phyloP scores from a whole-genome alignment of 1,140 invertebrate genomes.

The Bombus balteatus region DNA sequence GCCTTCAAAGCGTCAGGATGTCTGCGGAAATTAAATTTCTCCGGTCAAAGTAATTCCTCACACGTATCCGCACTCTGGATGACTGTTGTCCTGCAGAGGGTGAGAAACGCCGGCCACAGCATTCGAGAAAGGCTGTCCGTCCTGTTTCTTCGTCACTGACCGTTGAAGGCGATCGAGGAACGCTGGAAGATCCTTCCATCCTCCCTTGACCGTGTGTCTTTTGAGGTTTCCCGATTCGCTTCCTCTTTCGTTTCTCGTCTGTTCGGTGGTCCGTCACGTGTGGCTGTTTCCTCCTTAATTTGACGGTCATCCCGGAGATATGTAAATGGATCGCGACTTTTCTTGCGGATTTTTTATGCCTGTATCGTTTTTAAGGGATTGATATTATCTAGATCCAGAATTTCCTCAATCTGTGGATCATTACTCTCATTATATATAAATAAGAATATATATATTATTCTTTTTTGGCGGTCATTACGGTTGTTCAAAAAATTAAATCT shows the following conservation, averaged over 20 bases:
- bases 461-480: background rate
- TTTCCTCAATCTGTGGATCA: background rate
- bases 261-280: background rate
- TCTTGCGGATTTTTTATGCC: background rate
- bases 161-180: background rate
- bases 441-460: too few relatives aligned
- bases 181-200: background rate
- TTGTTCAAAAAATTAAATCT: background rate
- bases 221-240: background rate
- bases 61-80: conserved; percentile 44
- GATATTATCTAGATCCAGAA: background rate
- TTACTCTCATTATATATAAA: background rate
- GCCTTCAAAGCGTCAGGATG: conserved; percentile 52
- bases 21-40: conserved; percentile 55
- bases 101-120: background rate
- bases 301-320: background rate
- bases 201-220: background rate
- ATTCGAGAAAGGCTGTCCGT: conserved; percentile 13
- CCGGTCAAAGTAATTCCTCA: conserved; percentile 56
- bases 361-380: background rate
- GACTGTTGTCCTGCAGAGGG: conserved; percentile 32
- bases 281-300: background rate
- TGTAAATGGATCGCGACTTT: background rate
- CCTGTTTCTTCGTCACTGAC: background rate
- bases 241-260: background rate